Percentiles rank a stretch among this genome's conserved stretches.
Conservation (phyloP, 2,888 invertebrate genomes). For the Hypercompe scribonia region DNA sequence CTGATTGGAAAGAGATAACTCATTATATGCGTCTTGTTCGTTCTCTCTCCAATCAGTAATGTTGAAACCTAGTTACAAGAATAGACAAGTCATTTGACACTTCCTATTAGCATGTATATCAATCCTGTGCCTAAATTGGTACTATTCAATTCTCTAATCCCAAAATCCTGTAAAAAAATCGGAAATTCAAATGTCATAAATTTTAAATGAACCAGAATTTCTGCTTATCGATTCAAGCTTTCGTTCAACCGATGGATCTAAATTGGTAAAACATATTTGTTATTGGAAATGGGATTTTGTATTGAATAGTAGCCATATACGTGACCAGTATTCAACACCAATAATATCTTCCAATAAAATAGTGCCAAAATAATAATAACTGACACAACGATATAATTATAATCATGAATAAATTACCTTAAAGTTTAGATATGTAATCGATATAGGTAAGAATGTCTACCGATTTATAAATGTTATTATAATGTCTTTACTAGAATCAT, state of each 20-base stretch:
- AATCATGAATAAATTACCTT: slow-evolving; percentile 1
- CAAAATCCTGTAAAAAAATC: neutral
- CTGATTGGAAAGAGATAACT: neutral
- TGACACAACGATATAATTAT: slow-evolving; percentile 6
- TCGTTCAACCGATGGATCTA: neutral
- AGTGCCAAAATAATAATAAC: slow-evolving; percentile 52
- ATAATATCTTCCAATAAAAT: slow-evolving; percentile 49
- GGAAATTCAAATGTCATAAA: neutral
- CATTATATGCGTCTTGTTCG: no score
- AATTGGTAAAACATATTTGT: neutral
- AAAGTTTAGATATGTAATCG: neutral
- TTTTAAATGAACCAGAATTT: neutral
- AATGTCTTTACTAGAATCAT: neutral
- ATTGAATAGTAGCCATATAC: neutral
- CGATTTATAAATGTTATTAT: neutral
- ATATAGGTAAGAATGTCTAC: neutral
- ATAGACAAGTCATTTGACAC: neutral
- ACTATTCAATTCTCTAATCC: neutral
- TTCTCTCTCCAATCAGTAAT: neutral
- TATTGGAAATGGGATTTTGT: neutral
- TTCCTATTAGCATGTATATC: neutral
- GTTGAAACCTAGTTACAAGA: neutral
- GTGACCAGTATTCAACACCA: slow-evolving; percentile 40
- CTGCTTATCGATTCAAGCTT: neutral
- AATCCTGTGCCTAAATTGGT: slow-evolving; percentile 22